A percentile compares a stretch with the other conserved stretches of the same genome.
These are phyloP conservation scores for Carassius gibelio DNA, from an alignment of 2,113 vertebrate genomes.

Conservation along the genomic window DNA sequence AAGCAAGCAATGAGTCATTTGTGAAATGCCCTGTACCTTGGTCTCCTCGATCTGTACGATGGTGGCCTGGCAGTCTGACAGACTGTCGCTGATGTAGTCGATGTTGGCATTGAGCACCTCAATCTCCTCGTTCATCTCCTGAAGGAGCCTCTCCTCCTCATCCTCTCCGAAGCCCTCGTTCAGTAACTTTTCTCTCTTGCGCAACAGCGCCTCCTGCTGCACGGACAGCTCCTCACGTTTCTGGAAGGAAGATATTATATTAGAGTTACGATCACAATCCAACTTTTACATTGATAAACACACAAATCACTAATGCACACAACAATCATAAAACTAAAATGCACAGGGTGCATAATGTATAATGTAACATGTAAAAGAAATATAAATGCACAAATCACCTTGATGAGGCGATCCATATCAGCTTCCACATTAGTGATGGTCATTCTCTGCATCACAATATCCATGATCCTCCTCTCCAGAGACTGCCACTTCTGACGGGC, in stretches of 20 bases:
- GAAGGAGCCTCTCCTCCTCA: slow-evolving; percentile 82
- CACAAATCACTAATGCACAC: neutral
- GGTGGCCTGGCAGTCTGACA: slow-evolving; percentile 95
- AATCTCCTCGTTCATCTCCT: slow-evolving; percentile 91
- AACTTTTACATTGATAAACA: neutral
- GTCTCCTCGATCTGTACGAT: slow-evolving; percentile 97
- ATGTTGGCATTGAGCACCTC: slow-evolving; percentile 95
- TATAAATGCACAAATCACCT: slow-evolving; percentile 70
- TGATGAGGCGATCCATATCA: slow-evolving; percentile 95
- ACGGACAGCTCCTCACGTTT: slow-evolving; percentile 94
- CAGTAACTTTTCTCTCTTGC: slow-evolving; percentile 83
- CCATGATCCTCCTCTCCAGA: slow-evolving; percentile 85
- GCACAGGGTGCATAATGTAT: neutral
- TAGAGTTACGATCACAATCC: neutral
- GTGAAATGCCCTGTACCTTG: slow-evolving; percentile 76
- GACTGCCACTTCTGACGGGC: slow-evolving; percentile 95
- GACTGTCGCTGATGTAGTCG: slow-evolving; percentile 95
- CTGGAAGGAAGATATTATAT: slow-evolving; percentile 67
- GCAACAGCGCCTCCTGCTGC: slow-evolving; percentile 86
- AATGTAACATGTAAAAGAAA: neutral
- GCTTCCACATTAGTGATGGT: slow-evolving; percentile 91
- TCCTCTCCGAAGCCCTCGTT: slow-evolving; percentile 82
- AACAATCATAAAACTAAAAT: neutral
- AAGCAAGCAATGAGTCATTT: neutral
- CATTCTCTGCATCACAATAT: slow-evolving; percentile 98